phyloP scores from a whole-genome alignment of 92 coral and sea anemone species.

The Plumapathes pennacea region DNA sequence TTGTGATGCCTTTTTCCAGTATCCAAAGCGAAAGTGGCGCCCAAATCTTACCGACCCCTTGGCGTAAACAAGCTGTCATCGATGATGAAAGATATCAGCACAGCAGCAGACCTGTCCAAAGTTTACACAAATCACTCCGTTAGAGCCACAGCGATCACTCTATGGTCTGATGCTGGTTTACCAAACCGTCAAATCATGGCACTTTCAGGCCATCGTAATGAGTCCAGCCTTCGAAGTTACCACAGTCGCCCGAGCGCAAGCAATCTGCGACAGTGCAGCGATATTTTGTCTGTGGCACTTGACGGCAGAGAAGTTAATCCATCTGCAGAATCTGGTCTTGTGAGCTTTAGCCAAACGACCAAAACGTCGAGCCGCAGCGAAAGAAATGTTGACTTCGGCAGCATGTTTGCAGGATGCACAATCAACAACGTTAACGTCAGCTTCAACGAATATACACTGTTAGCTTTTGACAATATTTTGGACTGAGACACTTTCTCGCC shows the following conservation, averaged over 20 bases:
- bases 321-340: too few species aligned
- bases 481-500: too few species aligned
- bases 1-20: too few species aligned
- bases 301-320: too few species aligned
- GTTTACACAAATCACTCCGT: constrained; percentile 36
- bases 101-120: constrained; percentile 14
- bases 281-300: constrained; percentile 36
- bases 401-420: too few species aligned
- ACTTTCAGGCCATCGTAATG: not conserved
- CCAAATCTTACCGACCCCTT: constrained; percentile 27
- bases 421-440: too few species aligned
- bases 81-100: constrained; percentile 39
- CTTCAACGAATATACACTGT: too few species aligned
- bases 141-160: constrained; percentile 41
- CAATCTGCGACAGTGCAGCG: constrained; percentile 60
- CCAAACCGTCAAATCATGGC: constrained; percentile 45
- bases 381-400: too few species aligned
- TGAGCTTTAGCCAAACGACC: too few species aligned
- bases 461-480: too few species aligned
- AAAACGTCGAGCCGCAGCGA: too few species aligned
- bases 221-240: constrained; percentile 36
- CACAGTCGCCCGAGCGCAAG: constrained; percentile 41
- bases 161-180: constrained; percentile 41
- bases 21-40: too few species aligned
- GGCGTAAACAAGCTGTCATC: constrained; percentile 38